Conservation (phyloP, 2,113 vertebrate species). For the Petromus typicus region DNA sequence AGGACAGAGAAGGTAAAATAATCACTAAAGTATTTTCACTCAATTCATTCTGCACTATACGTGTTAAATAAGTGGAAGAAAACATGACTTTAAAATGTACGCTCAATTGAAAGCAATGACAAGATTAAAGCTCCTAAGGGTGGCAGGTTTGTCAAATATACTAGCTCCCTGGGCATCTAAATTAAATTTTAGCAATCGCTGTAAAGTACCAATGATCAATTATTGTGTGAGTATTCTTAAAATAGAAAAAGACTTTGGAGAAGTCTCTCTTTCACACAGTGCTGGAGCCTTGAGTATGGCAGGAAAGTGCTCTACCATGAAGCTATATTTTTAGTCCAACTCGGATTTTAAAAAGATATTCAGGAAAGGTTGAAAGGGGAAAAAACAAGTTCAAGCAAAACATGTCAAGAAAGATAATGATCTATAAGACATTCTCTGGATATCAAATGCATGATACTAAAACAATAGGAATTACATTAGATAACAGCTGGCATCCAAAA, state of each 20-base stretch:
- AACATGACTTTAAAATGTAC: background rate
- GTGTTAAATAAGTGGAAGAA: background rate
- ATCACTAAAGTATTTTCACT: constrained; percentile 10
- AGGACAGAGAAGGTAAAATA: background rate
- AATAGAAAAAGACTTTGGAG: background rate
- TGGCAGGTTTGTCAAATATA: constrained; percentile 27
- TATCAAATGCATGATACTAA: background rate
- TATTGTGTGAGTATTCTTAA: constrained; percentile 43
- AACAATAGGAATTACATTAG: background rate
- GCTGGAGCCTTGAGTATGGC: background rate
- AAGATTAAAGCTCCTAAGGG: constrained; percentile 32
- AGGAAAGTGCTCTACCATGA: background rate
- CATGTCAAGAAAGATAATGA: background rate
- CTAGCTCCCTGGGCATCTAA: constrained; percentile 29
- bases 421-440: background rate
- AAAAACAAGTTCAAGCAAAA: background rate
- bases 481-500: background rate
- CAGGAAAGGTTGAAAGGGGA: background rate
- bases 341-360: background rate
- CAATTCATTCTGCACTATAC: background rate
- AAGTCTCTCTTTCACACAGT: background rate
- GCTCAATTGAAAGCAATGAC: constrained; percentile 15
- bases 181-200: constrained; percentile 60
- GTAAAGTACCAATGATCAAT: constrained; percentile 30
- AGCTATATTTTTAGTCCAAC: background rate